Base-by-base conservation (phyloP, 2,888 invertebrate species). In the Perithous albicinctus region DNA sequence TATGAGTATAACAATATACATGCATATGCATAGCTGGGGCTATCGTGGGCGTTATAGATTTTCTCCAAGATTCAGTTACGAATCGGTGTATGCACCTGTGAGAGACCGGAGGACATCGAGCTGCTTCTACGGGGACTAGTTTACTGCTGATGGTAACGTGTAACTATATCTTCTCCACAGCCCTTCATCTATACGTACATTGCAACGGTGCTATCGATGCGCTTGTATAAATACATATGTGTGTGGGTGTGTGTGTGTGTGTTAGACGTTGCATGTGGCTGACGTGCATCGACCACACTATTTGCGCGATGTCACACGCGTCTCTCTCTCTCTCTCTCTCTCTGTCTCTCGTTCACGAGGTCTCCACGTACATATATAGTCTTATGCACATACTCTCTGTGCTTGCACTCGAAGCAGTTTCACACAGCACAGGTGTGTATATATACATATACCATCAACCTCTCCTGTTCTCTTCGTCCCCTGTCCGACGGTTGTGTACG, bases 281-380 rank as follows among this genome's bases (percentile, higher is more conserved):
- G 46, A 51, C 35, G 46, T 73, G 69, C 77, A 78, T 69, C 67
- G 77, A 69, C 69, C 63, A 46, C 51, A 66, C 43, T 81, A 78
- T 81, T 81, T 81, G 77, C 77, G 43, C 69, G 69, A 81, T 69
- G 81, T 81, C 77, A 78, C 76, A 66, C 43, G 73, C 43, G 67
- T 72, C 61, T 46, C 46, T 26, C 43, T 41, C 15, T 43, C 43
- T 43, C 43, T 12, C 76, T 70, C 59, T 61, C 43, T 59, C 43
- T 32, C n/a, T 12, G 5, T 15, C 4, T 3, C 38, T 29, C 59
- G 35, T 43, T 51, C 61, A 67, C 26, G 54, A n/a, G 7, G 43
- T 59, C 29, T 4, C 46, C n/a, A 5, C 32, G 12, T 23, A 63
- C 32, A 18, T 23, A 63, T 51, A 41, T 51, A 26, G 35, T 35